These are phyloP conservation scores for Ictalurus furcatus DNA, from an alignment of 2,113 vertebrate species.

Conservation along the genomic window DNA sequence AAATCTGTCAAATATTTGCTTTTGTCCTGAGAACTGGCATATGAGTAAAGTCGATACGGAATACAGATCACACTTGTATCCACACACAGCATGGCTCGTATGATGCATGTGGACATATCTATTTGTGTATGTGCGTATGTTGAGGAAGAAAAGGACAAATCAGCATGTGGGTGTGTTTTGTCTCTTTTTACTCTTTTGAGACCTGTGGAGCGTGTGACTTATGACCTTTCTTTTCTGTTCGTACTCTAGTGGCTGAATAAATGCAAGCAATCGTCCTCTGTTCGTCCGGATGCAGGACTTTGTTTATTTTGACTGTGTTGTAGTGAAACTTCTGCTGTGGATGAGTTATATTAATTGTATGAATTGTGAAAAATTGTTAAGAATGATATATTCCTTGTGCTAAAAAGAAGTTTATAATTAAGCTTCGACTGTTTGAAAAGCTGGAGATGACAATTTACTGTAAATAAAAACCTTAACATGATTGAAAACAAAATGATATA, in stretches of 20 bases:
- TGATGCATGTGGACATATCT: conserved; percentile 4
- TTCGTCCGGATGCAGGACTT: neutral
- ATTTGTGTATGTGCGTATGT: conserved; percentile 28
- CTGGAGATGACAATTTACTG: neutral
- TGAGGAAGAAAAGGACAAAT: conserved; percentile 19
- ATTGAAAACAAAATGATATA: neutral
- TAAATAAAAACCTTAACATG: neutral
- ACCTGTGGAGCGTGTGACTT: conserved; percentile 50
- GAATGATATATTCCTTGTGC: neutral
- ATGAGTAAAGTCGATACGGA: neutral
- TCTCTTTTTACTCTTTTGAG: conserved; percentile 54
- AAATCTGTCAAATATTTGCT: neutral
- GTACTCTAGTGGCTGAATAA: conserved; percentile 49
- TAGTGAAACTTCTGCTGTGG: neutral
- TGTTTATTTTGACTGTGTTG: neutral
- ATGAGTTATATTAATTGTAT: neutral
- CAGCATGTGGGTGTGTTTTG: conserved; percentile 49
- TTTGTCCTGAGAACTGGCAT: neutral
- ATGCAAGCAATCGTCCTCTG: conserved; percentile 23
- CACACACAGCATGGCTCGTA: conserved; percentile 5
- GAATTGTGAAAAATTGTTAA: neutral
- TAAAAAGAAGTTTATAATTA: neutral
- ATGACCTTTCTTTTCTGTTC: conserved; percentile 47
- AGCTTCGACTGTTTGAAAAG: neutral
- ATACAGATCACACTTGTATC: neutral